Evolutionary conservation across 2,113 vertebrate genomes (phyloP).

Genomic region (Ginglymostoma cirratum): DNA sequence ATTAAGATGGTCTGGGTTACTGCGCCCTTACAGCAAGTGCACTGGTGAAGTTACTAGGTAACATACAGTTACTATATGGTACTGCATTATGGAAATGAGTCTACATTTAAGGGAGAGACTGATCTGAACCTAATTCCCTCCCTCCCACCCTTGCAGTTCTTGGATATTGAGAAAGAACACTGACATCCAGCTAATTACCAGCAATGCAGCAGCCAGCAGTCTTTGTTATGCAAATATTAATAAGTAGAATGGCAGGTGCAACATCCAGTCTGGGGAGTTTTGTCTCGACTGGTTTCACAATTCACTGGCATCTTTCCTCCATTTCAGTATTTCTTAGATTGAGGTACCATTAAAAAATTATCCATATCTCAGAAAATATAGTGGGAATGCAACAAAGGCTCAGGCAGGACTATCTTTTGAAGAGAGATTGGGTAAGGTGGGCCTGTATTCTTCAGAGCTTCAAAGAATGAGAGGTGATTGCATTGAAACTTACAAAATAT

Average conservation of each 20-base stretch:
- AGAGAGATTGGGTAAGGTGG: too few relatives aligned
- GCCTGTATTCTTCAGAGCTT: too few relatives aligned
- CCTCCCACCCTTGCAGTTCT: too few relatives aligned
- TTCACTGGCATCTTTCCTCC: not conserved
- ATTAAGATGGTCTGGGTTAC: not conserved
- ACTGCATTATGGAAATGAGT: too few relatives aligned
- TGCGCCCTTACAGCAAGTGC: not conserved
- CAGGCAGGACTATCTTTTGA: too few relatives aligned
- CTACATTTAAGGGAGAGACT: not conserved
- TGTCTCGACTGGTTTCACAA: not conserved
- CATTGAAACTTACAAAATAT: too few relatives aligned
- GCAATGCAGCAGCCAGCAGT: not conserved
- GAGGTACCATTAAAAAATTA: not conserved
- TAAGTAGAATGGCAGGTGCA: not conserved
- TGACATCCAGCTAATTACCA: not conserved
- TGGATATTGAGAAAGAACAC: not conserved
- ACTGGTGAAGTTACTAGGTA: not conserved
- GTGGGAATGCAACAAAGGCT: too few relatives aligned
- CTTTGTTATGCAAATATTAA: not conserved
- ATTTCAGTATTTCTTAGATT: not conserved
- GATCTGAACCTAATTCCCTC: not conserved
- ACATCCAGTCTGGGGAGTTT: not conserved
- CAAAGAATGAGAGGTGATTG: too few relatives aligned
- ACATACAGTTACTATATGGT: not conserved
- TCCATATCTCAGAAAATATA: too few relatives aligned